Evolutionary conservation across 2,888 invertebrate genomes (phyloP).

Genomic region (Conops quadrifasciatus): DNA sequence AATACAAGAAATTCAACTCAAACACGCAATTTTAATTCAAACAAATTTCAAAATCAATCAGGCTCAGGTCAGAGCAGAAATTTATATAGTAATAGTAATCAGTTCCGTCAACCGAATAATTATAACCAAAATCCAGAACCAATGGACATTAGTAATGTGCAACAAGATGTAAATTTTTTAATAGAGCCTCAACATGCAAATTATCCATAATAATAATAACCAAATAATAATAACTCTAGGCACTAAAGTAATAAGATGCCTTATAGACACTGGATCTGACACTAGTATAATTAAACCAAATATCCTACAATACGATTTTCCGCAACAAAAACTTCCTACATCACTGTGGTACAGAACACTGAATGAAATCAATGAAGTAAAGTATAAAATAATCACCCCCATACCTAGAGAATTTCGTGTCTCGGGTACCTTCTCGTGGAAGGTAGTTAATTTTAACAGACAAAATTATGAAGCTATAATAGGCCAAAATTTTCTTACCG

Average conservation of each 20-base stretch:
- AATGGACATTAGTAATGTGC: no score
- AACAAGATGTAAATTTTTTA: conserved; percentile 12
- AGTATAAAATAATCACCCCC: background rate
- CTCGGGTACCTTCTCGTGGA: background rate
- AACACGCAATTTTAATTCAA: no score
- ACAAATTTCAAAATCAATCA: no score
- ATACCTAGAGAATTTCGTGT: background rate
- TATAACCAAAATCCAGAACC: no score
- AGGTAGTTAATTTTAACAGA: conserved; percentile 4
- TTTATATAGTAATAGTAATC: no score
- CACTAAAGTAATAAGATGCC: background rate
- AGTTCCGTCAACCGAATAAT: no score
- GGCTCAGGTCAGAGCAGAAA: no score
- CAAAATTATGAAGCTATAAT: conserved; percentile 3
- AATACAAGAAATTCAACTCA: background rate
- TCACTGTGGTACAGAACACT: conserved; percentile 6
- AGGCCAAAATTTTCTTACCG: conserved; percentile 11
- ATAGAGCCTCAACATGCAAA: conserved; percentile 7
- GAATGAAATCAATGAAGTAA: conserved; percentile 6
- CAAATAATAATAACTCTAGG: background rate
- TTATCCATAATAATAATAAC: conserved; percentile 3
- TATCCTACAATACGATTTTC: background rate
- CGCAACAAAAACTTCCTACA: background rate
- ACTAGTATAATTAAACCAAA: conserved; percentile 8
- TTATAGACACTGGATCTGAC: background rate